Percentiles rank a stretch among this genome's conserved stretches.
phyloP scores from a whole-genome alignment of 1,140 invertebrate species.

The Meteorus sp. region DNA sequence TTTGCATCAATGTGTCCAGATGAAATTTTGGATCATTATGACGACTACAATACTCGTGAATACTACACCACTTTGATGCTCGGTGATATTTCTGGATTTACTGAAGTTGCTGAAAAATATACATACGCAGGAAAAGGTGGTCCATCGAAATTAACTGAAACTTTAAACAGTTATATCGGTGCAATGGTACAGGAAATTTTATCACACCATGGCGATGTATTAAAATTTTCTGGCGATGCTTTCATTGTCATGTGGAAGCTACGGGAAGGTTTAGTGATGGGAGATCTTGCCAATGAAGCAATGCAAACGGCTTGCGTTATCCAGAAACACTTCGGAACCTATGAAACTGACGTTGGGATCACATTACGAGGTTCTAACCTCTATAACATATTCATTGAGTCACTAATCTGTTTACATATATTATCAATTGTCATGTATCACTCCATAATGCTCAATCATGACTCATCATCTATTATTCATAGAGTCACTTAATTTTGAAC shows the following conservation, averaged over 20 bases:
- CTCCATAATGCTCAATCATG: no score
- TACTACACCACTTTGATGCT: conserved; percentile 65
- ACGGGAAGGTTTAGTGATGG: conserved; percentile 56
- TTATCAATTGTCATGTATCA: no score
- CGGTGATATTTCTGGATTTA: conserved; percentile 68
- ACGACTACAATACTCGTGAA: conserved; percentile 57
- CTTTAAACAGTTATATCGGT: conserved; percentile 67
- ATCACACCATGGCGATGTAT: conserved; percentile 65
- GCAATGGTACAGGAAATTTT: conserved; percentile 69
- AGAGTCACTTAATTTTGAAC: no score
- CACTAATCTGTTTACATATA: conserved; percentile 10
- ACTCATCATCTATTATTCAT: no score
- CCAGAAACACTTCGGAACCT: conserved; percentile 65
- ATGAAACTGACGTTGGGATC: conserved; percentile 64
- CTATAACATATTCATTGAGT: conserved; percentile 28
- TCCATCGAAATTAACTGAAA: conserved; percentile 66
- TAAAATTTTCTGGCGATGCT: conserved; percentile 70
- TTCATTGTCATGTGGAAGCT: conserved; percentile 68
- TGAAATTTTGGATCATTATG: conserved; percentile 63
- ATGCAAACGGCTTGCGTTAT: conserved; percentile 67
- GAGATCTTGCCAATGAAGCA: conserved; percentile 62
- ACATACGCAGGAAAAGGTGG: conserved; percentile 64
- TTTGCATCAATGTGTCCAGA: conserved; percentile 67
- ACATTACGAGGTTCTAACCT: conserved; percentile 56
- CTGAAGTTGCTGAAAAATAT: conserved; percentile 66